Evolutionary conservation across 2,888 invertebrate species (phyloP), one percentile per base, ranked within the genome.

Genomic region (Euzophera pinguis): DNA sequence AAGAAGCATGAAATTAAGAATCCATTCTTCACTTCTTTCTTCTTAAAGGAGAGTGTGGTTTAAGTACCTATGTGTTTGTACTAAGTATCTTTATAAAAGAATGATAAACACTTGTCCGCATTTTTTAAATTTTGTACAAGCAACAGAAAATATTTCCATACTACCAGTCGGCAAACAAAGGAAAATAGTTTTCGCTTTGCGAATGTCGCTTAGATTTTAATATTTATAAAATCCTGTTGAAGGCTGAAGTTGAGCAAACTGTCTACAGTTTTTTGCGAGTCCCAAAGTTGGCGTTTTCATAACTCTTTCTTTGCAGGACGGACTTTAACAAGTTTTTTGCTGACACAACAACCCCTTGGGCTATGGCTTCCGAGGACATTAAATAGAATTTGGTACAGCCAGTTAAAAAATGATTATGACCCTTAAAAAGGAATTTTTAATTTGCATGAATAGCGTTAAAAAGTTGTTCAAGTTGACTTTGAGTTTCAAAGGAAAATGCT

Each of bases 281-380:
- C 80, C 78, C 64, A 77, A 86, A 87, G 75, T 87, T 84, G 70
- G 75, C 79, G 73, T 81, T 86, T 85, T 85, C 81, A 82, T 82
- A 87, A 87, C 84, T 86, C 85, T 78, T 81, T 79, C 75, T 76
- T 81, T 76, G 72, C 70, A 69, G 65, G 68, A 64, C 69, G 71
- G 81, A 81, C 75, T 83, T 82, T 78, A 72, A 75, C 75, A 83
- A 86, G 80, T 83, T 84, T 85, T 73, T 64, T 60, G 81, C 80
- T 83, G 82, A 83, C 78, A 73, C 71, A 77, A 76, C 77, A 75
- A 68, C 65, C 63, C 67, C 57, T 48, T 10, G 1, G 41, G 43
- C 35, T 43, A 43, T 57, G 41, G 60, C 61, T 60, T 60, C 57
- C 50, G 53, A 57, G 51, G 52, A 57, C 57, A 60, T 58, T 66